Conservation (phyloP, 2,113 vertebrate species). For the Amazona vittata region DNA sequence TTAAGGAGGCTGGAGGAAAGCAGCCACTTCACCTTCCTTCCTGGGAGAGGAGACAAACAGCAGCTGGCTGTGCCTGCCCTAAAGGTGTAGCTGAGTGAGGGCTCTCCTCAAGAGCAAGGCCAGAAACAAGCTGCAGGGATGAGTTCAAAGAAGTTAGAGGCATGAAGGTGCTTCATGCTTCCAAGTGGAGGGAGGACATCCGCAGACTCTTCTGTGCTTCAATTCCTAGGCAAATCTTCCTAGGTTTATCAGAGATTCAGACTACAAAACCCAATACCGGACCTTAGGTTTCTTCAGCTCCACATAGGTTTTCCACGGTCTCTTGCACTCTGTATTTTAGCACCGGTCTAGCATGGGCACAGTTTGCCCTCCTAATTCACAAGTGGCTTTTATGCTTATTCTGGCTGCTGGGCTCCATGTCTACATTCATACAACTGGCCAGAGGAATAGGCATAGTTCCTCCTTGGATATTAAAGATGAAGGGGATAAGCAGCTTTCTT, state of each 20-base stretch:
- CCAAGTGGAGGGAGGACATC: not conserved
- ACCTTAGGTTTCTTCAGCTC: not conserved
- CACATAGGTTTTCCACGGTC: not conserved
- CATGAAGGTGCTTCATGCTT: not conserved
- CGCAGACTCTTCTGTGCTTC: not conserved
- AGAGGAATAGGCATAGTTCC: not conserved
- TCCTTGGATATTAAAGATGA: not conserved
- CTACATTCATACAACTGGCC: not conserved
- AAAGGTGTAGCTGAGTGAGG: not conserved
- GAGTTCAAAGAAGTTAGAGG: not conserved
- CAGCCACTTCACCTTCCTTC: slow-evolving; percentile 45
- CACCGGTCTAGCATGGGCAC: not conserved
- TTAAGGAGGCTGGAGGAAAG: slow-evolving; percentile 62
- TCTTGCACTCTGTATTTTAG: not conserved
- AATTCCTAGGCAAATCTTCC: not conserved
- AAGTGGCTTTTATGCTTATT: not conserved
- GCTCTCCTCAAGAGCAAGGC: not conserved
- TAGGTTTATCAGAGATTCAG: not conserved
- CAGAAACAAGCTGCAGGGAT: not conserved
- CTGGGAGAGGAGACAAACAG: slow-evolving; percentile 29
- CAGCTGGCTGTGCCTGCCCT: not conserved
- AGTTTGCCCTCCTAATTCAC: not conserved
- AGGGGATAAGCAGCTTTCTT: not conserved
- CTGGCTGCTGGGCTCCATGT: not conserved
- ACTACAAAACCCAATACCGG: not conserved